Percentiles rank a stretch among this genome's conserved stretches.
phyloP scores from a whole-genome alignment of 2,797 vertebrate genomes.

The Bradypodion pumilum region DNA sequence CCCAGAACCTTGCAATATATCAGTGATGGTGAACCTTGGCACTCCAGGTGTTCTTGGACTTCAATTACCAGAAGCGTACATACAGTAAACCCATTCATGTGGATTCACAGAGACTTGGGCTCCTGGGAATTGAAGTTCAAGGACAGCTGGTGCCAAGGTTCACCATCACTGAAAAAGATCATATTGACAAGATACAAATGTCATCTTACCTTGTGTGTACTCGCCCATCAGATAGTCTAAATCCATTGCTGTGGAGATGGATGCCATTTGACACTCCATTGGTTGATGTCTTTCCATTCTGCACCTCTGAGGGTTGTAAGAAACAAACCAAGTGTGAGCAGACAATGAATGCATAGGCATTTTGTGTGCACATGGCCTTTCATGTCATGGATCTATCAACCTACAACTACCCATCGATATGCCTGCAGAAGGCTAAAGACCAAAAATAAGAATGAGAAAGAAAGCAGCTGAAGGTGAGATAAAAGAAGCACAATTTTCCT shows the following conservation, averaged over 20 bases:
- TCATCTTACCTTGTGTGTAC: constrained; percentile 78
- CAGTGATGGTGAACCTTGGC: no score
- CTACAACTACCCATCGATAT: neutral
- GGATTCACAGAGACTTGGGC: no score
- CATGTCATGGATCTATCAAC: neutral
- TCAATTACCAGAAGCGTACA: no score
- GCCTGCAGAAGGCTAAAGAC: neutral
- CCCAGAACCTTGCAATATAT: neutral
- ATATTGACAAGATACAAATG: neutral
- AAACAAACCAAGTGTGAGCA: neutral
- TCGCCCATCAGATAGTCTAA: constrained; percentile 82
- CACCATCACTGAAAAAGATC: no score
- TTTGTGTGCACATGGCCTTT: neutral
- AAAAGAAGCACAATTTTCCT: neutral
- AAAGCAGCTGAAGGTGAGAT: neutral
- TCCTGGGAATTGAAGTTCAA: no score
- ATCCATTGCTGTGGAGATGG: constrained; percentile 87
- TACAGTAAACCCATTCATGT: no score
- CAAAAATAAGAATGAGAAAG: neutral
- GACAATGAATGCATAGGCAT: neutral
- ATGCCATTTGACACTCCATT: constrained; percentile 92
- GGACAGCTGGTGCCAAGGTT: no score
- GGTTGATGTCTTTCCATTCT: constrained; percentile 91
- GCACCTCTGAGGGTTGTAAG: constrained; percentile 80
- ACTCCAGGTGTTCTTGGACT: no score